Base-by-base conservation (phyloP, 2,113 vertebrate genomes). In the Bolborhynchus lineola region DNA sequence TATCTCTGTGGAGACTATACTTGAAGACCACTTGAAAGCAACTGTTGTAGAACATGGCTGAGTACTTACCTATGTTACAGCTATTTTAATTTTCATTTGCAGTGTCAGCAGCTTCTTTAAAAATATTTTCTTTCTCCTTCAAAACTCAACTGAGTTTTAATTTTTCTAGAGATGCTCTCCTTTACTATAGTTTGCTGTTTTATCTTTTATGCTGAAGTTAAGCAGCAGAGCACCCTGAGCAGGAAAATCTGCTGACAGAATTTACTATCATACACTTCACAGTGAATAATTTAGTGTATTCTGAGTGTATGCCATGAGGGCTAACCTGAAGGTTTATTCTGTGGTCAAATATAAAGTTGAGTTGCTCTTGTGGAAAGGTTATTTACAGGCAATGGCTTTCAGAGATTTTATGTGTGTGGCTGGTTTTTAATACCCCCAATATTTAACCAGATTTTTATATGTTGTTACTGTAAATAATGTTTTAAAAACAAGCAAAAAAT, bases 21-120 rank as follows among this genome's bases (percentile, higher is more conserved):
- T 92, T 92, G 46, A 96, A 81, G 88, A 70, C 78, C 82, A 62
- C 64, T 95, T 93, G 79, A 95, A 92, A 96, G 82, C 76, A 92
- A 69, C 44, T 95, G 23, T 65, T 88, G 60, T 31, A 71, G 79
- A 93, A 70, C 70, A 39, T 62, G 71, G 21, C n/a, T 2, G 4
- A 69, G 16, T 79, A n/a, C 41, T 93, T 94, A 82, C 64, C 44
- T 67, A 4, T 42, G 8, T 82, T 91, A 49, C 19, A 47, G 21
- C 35, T 92, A 70, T 82, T 79, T 13, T 1, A 88, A 47, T 86
- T 86, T 29, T 90, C 9, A 37, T 90, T 93, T 94, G 33, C 31
- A 33, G 46, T 91, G 76, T 16, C 65, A 67, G 28, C 41, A 71
- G 16, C 64, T 64, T 49, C 63, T 72, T 83, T 21, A 64, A 67